These are phyloP conservation scores for Chaitophorus viminalis DNA, from an alignment of 2,888 invertebrate genomes.

Conservation along the genomic window DNA sequence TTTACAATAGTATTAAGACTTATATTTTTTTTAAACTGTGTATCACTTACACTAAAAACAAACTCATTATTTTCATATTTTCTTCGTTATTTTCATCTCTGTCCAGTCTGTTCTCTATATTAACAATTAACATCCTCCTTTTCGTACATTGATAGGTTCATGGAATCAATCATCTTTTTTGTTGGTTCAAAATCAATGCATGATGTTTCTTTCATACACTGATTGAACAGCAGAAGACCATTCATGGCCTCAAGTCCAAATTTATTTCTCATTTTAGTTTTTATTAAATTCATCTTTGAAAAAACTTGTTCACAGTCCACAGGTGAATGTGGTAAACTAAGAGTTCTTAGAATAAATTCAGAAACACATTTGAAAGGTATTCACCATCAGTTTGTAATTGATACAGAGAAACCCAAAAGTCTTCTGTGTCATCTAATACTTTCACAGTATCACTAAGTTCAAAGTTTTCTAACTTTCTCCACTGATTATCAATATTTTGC, in stretches of 20 bases:
- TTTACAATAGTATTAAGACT: background rate
- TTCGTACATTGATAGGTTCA: constrained; percentile 8
- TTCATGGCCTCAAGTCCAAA: background rate
- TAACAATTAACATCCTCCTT: constrained; percentile 5
- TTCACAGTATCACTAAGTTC: background rate
- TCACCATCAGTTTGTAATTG: background rate
- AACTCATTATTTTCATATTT: constrained; percentile 2
- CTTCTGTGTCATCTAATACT: background rate
- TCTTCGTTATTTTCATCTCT: constrained; percentile 4
- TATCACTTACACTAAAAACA: constrained; percentile 4
- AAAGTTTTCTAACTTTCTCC: background rate
- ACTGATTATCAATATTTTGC: background rate
- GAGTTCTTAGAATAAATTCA: constrained; percentile 5
- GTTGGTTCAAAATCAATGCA: constrained; percentile 6
- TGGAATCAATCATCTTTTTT: constrained; percentile 14
- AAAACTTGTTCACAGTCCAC: constrained; percentile 10
- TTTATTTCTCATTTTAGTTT: constrained; percentile 6
- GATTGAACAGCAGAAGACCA: background rate
- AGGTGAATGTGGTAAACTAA: constrained; percentile 18
- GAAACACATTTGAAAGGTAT: background rate
- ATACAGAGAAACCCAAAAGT: background rate
- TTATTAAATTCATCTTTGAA: constrained; percentile 2
- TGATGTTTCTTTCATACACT: constrained; percentile 8
- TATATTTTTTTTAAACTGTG: background rate
- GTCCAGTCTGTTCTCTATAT: background rate